Base-by-base conservation (phyloP, 2,797 vertebrate genomes). In the Lacerta bilineata region DNA sequence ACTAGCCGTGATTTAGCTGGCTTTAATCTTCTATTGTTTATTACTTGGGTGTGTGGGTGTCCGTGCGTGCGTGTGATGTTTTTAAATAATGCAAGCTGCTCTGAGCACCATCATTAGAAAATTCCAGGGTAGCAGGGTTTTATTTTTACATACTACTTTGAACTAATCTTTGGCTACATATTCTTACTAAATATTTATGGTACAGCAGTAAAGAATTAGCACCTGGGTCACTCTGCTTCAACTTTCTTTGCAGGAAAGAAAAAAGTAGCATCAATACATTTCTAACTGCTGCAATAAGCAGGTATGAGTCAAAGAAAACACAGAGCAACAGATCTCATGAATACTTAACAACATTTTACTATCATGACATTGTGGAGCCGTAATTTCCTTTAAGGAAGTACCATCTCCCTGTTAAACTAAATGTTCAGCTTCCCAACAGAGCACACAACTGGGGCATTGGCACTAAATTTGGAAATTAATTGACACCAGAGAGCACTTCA, bases 391-490 rank as follows among this genome's bases (percentile, higher is more conserved):
- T 9, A n/a, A 5, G 2, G 69, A 43, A 84, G 4, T 2, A 15
- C 2, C 75, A 61, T 41, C 41, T 50, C 27, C 71, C 15, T 0
- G 0, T 80, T 84, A 84, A 69, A 50, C 27, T 81, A 59, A 87
- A 72, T 20, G 23, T 80, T 41, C 46, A 1, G 18, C 68, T 36
- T 90, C 83, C 50, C 79, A 23, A 18, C 85, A 84, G 41, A 83
- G 8, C 3, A 39, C 79, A 41, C n/a, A 33, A 27, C 4, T 68
- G 59, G 43, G 23, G 66, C 77, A 76, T 9, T 0, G 0, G 0
- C 4, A 8, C 33, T 50, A 68, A 41, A 77, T 83, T 18, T 68
- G 50, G 80, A 18, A 2, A 13, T 85, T 5, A 6, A 18, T 15
- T 87, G 74, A 64, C 0, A 1, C 43, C 84, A 76, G 1, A 0